These are phyloP conservation scores for Rotaria socialis DNA, from an alignment of 2,888 invertebrate species.

Conservation along the genomic window DNA sequence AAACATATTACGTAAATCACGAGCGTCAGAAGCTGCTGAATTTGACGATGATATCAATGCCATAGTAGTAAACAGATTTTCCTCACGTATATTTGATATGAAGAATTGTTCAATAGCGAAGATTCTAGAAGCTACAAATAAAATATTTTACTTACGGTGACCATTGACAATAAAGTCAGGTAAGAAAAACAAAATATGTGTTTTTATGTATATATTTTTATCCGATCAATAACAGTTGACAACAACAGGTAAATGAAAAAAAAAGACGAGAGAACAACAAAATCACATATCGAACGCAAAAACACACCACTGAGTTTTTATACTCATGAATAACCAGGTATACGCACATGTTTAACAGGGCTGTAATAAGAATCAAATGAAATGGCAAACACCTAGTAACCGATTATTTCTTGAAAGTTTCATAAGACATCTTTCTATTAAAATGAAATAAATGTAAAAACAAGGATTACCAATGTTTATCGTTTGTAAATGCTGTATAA, in stretches of 20 bases:
- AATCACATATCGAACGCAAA: not conserved
- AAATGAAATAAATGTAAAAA: too few species aligned
- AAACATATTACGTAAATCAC: not conserved
- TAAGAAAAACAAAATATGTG: not conserved
- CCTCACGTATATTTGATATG: not conserved
- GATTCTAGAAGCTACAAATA: not conserved
- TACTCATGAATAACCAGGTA: not conserved
- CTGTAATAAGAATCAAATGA: not conserved
- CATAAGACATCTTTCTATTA: too few species aligned
- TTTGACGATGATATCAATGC: not conserved
- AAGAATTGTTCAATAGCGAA: not conserved
- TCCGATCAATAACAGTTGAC: not conserved
- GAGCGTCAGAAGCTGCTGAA: not conserved
- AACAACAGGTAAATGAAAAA: not conserved
- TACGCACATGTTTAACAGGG: not conserved
- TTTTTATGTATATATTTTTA: not conserved
- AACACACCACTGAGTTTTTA: not conserved
- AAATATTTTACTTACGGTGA: not conserved
- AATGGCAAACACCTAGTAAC: too few species aligned
- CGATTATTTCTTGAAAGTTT: too few species aligned
- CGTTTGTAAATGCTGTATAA: too few species aligned
- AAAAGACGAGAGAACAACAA: not conserved
- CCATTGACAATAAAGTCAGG: not conserved
- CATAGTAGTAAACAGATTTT: not conserved
- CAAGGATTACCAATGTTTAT: too few species aligned